phyloP scores from a whole-genome alignment of 92 coral and sea anemone genomes.

The Anthopleura xanthogrammica region DNA sequence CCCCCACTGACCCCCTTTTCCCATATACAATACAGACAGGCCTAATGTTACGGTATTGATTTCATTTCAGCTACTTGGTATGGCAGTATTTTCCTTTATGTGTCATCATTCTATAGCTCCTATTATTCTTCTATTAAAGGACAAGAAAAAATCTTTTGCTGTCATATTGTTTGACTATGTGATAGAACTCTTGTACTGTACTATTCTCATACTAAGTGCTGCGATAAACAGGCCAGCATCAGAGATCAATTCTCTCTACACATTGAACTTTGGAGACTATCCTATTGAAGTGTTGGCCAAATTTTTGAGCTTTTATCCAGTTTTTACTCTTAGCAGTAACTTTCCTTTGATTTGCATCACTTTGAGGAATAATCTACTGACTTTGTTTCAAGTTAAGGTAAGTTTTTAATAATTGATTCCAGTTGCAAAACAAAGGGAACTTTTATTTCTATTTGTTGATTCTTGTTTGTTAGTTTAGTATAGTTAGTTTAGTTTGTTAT shows the following conservation, averaged over 20 bases:
- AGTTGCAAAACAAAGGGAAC: too few relatives aligned
- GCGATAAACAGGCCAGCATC: conserved; percentile 69
- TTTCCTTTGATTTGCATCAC: conserved; percentile 83
- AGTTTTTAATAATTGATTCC: neutral
- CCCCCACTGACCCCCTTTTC: neutral
- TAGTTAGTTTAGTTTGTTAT: too few relatives aligned
- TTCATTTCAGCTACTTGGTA: conserved; percentile 62
- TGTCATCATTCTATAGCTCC: conserved; percentile 79
- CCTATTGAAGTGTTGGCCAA: conserved; percentile 65
- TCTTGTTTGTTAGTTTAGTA: too few relatives aligned
- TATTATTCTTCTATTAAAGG: conserved; percentile 55
- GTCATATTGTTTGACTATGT: conserved; percentile 56
- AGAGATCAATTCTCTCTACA: conserved; percentile 61
- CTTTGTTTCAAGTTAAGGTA: conserved; percentile 68
- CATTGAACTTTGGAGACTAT: conserved; percentile 66
- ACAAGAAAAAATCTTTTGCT: conserved; percentile 53
- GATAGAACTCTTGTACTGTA: conserved; percentile 55
- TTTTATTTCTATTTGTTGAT: too few relatives aligned
- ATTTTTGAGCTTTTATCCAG: conserved; percentile 74
- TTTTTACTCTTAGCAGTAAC: conserved; percentile 77
- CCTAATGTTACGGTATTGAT: neutral
- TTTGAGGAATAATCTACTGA: conserved; percentile 69
- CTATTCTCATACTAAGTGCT: conserved; percentile 55
- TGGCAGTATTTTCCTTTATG: conserved; percentile 82
- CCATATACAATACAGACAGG: too few relatives aligned